Conservation (phyloP, 2,797 vertebrate genomes). For the Hippocampus kuda region DNA sequence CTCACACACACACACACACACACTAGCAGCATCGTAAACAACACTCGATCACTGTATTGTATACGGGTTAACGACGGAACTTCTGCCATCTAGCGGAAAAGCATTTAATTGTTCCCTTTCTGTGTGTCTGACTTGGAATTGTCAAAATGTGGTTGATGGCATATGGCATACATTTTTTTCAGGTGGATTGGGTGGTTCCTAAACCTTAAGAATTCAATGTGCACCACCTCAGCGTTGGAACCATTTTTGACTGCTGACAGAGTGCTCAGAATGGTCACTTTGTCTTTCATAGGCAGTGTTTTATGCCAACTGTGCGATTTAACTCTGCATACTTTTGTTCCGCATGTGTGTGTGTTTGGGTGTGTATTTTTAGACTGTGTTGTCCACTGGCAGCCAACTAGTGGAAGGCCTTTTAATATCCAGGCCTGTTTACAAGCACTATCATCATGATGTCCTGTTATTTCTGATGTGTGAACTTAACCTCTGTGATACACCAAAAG, state of each 20-base stretch:
- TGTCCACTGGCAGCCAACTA: conserved; percentile 27
- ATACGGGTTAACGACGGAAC: too few species aligned
- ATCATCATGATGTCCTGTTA: conserved; percentile 29
- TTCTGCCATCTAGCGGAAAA: too few species aligned
- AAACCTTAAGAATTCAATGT: conserved; percentile 36
- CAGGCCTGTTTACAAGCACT: conserved; percentile 13
- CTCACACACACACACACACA: too few species aligned
- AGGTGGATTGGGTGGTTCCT: background rate
- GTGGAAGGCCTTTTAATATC: conserved; percentile 26
- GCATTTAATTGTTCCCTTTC: too few species aligned
- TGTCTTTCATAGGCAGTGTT: conserved; percentile 39
- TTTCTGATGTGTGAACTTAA: background rate
- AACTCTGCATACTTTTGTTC: conserved; percentile 41
- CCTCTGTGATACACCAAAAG: background rate
- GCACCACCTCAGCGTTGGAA: conserved; percentile 25
- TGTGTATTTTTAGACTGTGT: conserved; percentile 38
- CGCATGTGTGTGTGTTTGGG: conserved; percentile 14
- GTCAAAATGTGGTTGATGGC: background rate
- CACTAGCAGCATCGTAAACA: too few species aligned
- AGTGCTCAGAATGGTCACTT: conserved; percentile 53
- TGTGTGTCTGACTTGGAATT: background rate
- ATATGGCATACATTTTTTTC: background rate
- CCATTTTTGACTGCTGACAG: conserved; percentile 27
- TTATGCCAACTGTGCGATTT: conserved; percentile 53
- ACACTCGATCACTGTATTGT: too few species aligned